Conservation (phyloP, 64 coral and sea anemone species). For the Actinia tenebrosa region DNA sequence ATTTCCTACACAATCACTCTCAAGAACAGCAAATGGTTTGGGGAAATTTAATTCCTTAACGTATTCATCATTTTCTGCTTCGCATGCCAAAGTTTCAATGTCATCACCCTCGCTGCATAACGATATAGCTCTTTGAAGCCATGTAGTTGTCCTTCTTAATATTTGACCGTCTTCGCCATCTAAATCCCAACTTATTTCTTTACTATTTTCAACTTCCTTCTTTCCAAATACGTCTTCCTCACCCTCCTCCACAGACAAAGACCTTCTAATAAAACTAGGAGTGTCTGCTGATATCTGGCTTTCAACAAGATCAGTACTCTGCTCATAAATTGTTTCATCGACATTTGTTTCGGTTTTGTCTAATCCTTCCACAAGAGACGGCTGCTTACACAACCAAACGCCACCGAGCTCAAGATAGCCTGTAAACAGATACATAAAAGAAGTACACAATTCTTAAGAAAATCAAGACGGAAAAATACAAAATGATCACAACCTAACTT, state of each 20-base stretch:
- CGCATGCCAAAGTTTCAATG: constrained; percentile 76
- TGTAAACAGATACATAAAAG: neutral
- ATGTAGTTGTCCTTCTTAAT: constrained; percentile 29
- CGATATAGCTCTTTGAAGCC: constrained; percentile 90
- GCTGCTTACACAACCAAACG: constrained; percentile 87
- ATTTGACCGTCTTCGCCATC: constrained; percentile 29
- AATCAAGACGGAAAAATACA: neutral
- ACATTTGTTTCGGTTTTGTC: constrained; percentile 58
- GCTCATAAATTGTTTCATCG: constrained; percentile 36
- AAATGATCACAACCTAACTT: no score
- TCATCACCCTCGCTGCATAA: constrained; percentile 97
- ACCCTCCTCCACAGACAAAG: neutral
- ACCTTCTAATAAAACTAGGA: neutral
- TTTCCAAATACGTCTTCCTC: neutral
- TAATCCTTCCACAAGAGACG: constrained; percentile 73
- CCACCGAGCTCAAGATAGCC: constrained; percentile 49
- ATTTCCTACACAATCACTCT: neutral
- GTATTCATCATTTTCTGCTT: constrained; percentile 57
- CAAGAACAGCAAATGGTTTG: constrained; percentile 64
- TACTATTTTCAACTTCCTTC: constrained; percentile 31
- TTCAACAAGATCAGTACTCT: constrained; percentile 14
- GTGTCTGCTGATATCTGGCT: neutral
- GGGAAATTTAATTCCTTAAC: constrained; percentile 58
- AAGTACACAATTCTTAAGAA: neutral
- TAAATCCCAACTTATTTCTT: constrained; percentile 40